Base-by-base conservation (phyloP, 2,113 vertebrate species). In the Tenebrosternarchus preto region DNA sequence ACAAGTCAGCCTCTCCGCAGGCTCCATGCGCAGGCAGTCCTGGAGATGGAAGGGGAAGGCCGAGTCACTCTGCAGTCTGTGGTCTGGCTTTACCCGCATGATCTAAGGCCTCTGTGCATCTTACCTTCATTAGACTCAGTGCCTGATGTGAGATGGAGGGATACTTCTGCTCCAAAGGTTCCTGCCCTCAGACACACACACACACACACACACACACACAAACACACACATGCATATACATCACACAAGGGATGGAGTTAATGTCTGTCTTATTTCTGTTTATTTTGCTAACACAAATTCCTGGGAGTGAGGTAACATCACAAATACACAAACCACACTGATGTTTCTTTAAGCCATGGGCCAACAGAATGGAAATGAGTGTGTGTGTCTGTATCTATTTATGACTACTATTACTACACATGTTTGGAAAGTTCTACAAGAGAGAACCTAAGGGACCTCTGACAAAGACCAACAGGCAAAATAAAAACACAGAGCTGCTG, bases 11-110 rank as follows among this genome's bases (percentile, higher is more conserved):
- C 96, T 92, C 90, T 96, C 94, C 0, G 90, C 92, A 0, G 97
- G 97, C 84, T 99, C 95, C 96, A 99, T 96, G 43, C 84, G 91
- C 67, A 99, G 92, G 81, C 96, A 99, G 9, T 94, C 92, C 98
- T 99, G 17, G 0, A 57, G 24, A 9, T 31, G 11, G 25, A 22
- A 17, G 16, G 16, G 12, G 20, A 12, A 60, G 27, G 31, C 7
- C 20, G n/a, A 11, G 7, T n/a, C 1, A 11, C 5, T 29, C 60
- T 63, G 25, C 19, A 39, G 22, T 59, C 24, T 22, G 5, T 36
- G 22, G 31, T 66, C 64, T 46, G 20, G 55, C 33, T 66, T 16
- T 50, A 24, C 4, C 3, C 3, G 5, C 22, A 61, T 22, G 66
- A 12, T 71, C 24, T 24, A 22, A 66, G 20, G 12, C 7, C 8